These are phyloP conservation scores for Iselma pallidipennis DNA, from an alignment of 2,888 invertebrate species.

Conservation along the genomic window DNA sequence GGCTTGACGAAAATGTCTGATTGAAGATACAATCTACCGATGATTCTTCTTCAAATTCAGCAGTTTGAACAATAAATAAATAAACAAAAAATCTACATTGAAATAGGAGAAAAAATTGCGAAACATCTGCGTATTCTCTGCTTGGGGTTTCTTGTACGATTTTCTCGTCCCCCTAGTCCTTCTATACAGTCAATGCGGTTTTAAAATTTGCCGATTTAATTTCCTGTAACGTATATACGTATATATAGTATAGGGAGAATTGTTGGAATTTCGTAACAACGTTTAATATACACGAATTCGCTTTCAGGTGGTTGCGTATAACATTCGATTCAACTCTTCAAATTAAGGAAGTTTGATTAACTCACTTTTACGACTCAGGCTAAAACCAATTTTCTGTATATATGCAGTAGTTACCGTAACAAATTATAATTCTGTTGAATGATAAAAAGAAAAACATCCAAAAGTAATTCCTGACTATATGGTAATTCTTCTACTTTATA, in stretches of 20 bases:
- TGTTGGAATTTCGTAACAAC: not conserved
- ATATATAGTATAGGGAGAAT: no score
- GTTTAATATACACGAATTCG: not conserved
- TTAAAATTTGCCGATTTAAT: not conserved
- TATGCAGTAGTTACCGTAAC: not conserved
- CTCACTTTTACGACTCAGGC: not conserved
- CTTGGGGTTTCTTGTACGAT: not conserved
- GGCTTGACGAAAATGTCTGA: not conserved
- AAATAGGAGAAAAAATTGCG: not conserved
- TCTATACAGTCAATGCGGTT: not conserved
- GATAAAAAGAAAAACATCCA: not conserved
- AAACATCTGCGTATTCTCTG: not conserved
- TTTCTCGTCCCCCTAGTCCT: not conserved
- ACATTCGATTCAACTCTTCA: not conserved
- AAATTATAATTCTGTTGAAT: not conserved
- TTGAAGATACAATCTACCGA: not conserved
- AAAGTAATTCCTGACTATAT: no score
- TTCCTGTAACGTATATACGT: not conserved
- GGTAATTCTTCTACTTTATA: no score
- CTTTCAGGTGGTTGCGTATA: not conserved
- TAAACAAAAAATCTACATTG: not conserved
- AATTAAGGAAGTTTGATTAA: conserved; percentile 4
- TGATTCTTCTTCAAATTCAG: not conserved
- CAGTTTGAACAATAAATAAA: not conserved
- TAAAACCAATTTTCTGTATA: not conserved